Base-by-base conservation (phyloP, 2,888 invertebrate genomes). In the Parascotia fuliginaria region DNA sequence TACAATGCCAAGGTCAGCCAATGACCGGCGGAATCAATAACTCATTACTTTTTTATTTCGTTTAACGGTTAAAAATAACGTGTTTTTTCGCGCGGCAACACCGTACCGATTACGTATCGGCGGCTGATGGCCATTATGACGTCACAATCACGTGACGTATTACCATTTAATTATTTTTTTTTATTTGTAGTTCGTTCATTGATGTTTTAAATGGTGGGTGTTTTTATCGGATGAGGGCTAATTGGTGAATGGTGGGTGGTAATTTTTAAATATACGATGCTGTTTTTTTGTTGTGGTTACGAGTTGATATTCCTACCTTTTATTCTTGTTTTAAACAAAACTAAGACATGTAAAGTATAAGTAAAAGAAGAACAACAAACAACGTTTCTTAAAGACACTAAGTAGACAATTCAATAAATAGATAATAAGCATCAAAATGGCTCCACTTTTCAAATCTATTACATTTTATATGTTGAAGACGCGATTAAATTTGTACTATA, bases 31-130 rank as follows among this genome's bases (percentile, higher is more conserved):
- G 74, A 81, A 83, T 83, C 83, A 79, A 83, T 83, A 83, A 83
- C 82, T 83, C 83, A 83, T 83, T 83, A 83, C 83, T 78, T 83
- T 83, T 83, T 83, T 83, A 83, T 83, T 81, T 81, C 78, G 76
- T 79, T 81, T 81, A 81, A 80, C 79, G 75, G 73, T 83, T 81
- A 78, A 83, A 83, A 83, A 83, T 82, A 83, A 76, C 75, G 65
- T 74, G 70, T 69, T 79, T 81, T 83, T 83, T 83, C 78, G 58
- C 73, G 74, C 73, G 73, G 62, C 62, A 61, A 58, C 66, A 61
- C 49, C 59, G 70, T 51, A 63, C 72, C 75, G 75, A 75, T 77
- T 81, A 77, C 77, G 75, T 73, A 74, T 74, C 65, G 49, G 52
- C 40, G 33, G 52, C 60, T 48, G 65, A 65, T 69, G 60, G 63